Evolutionary conservation across 2,888 invertebrate genomes (phyloP), one percentile per base, ranked within the genome.

Genomic region (Synanthedon andrenaeformis): DNA sequence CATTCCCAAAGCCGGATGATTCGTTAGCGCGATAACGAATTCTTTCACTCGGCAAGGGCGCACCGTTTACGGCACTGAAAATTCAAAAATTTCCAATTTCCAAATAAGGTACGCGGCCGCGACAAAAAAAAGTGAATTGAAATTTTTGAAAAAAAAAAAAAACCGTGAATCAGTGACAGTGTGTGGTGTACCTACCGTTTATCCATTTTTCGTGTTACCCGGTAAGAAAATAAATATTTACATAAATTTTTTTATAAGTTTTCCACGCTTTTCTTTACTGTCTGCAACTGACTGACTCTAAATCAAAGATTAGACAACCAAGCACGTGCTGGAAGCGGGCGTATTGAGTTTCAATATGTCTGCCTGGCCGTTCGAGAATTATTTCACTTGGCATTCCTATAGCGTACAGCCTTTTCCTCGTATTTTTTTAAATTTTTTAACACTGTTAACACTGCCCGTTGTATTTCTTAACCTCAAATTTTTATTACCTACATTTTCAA

Each of bases 311-410:
- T 49, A 41, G 66, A 66, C 71, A 64, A 70, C 61, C 71, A 65
- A 70, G 62, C 72, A 71, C 74, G 75, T 74, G 73, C 76, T 80
- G 80, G 79, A 81, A 64, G 69, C 50, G 69, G 70, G 61, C 70
- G 83, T 82, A 76, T 86, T 76, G 75, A 79, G 78, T 86, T 86
- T 74, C 85, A 86, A 78, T 69, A 80, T 81, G 82, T 82, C 82
- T 70, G 82, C 80, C 76, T 70, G 72, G 35, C 62, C 70, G 78
- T 74, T 81, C 78, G 79, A 79, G 79, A 79, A 78, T 71, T 70
- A 72, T 54, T 57, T 54, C 54, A 48, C 45, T 42, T 41, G 49
- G 35, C 8, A 42, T 8, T n/a, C 23, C 49, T 49, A 49, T 23
- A 14, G 5, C 19, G 17, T 49, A 19, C 49, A 14, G 12, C 19